A percentile compares a stretch with the other conserved stretches of the same genome.
phyloP scores from a whole-genome alignment of 2,113 vertebrate species.

The Archocentrus centrarchus region DNA sequence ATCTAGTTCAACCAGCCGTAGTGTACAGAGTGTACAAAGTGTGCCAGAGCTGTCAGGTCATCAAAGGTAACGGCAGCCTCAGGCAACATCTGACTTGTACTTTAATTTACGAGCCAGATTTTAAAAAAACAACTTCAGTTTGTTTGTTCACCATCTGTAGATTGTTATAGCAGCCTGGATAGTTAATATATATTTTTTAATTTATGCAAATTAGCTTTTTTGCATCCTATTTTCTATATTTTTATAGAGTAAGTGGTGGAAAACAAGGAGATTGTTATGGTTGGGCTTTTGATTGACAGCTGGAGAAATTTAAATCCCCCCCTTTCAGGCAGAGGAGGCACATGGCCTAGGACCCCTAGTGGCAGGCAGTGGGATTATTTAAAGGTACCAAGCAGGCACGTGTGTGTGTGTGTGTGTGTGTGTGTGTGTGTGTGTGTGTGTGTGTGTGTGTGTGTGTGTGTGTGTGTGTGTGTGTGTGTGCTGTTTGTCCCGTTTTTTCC shows the following conservation, averaged over 20 bases:
- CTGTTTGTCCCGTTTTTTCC: neutral
- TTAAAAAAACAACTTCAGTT: neutral
- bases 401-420: neutral
- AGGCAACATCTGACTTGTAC: neutral
- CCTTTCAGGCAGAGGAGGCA: constrained; percentile 61
- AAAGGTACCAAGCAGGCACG: constrained; percentile 33
- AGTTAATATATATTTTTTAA: neutral
- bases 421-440: no score
- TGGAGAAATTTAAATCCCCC: constrained; percentile 78
- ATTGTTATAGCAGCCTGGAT: neutral
- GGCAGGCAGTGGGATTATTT: constrained; percentile 53
- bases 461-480: neutral
- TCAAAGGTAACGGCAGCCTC: constrained; percentile 28
- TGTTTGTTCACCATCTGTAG: neutral
- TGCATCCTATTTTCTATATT: neutral
- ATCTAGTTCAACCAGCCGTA: neutral
- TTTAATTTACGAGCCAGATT: neutral
- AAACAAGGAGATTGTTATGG: constrained; percentile 68
- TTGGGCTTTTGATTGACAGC: constrained; percentile 74
- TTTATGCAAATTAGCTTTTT: neutral
- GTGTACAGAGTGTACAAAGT: neutral
- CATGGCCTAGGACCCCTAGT: constrained; percentile 73
- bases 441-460: no score
- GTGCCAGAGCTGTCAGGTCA: neutral
- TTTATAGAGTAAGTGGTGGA: neutral